phyloP scores from a whole-genome alignment of 2,888 invertebrate species.

The Morpho deidamia region DNA sequence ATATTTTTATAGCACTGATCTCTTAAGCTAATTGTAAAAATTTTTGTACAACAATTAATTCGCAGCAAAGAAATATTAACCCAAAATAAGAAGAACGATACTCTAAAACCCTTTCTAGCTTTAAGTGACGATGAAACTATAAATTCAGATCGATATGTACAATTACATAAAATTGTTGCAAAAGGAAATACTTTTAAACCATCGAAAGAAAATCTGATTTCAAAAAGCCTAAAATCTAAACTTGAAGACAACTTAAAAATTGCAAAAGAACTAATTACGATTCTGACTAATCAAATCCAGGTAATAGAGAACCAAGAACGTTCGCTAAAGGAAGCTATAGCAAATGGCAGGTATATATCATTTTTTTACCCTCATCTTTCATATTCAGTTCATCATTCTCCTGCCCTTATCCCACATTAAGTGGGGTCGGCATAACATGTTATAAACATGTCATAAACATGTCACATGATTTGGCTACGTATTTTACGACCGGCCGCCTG shows the following conservation, averaged over 20 bases:
- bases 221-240: conserved; percentile 4
- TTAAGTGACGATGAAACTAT: background rate
- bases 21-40: too few relatives aligned
- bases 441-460: too few relatives aligned
- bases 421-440: too few relatives aligned
- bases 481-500: too few relatives aligned
- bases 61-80: conserved; percentile 4
- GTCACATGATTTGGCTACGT: too few relatives aligned
- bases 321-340: conserved; percentile 51
- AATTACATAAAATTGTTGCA: background rate
- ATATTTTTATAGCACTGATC: too few relatives aligned
- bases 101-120: background rate
- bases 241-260: conserved; percentile 24
- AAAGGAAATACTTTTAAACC: background rate
- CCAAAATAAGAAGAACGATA: conserved; percentile 1
- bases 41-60: background rate
- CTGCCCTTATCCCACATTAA: too few relatives aligned
- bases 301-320: conserved; percentile 38
- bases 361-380: background rate
- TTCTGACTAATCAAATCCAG: conserved; percentile 44
- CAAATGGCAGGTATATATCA: conserved; percentile 50
- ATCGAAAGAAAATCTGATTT: background rate
- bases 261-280: conserved; percentile 42
- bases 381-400: too few relatives aligned
- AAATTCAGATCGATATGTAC: background rate